Percentiles rank a stretch among this genome's conserved stretches.
phyloP scores from a whole-genome alignment of 1,140 invertebrate genomes.

The Galleria mellonella region DNA sequence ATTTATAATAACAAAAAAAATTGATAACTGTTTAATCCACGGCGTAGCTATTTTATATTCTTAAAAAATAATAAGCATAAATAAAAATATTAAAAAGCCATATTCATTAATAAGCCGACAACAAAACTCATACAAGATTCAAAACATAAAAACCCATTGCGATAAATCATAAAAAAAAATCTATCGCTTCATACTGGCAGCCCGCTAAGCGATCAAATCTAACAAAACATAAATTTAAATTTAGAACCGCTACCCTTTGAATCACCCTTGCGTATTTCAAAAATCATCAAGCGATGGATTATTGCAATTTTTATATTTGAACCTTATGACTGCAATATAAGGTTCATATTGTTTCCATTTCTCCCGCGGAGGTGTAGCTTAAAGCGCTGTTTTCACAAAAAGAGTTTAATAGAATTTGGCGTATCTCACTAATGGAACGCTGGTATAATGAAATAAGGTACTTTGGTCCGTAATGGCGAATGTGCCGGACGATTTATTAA shows the following conservation, averaged over 20 bases:
- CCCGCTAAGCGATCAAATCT: constrained; percentile 65
- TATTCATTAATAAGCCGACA: constrained; percentile 11
- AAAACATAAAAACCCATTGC: constrained; percentile 27
- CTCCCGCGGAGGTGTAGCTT: constrained; percentile 3
- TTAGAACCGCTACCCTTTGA: constrained; percentile 58
- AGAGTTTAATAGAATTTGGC: constrained; percentile 58
- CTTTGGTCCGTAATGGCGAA: constrained; percentile 42
- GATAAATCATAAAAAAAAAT: constrained; percentile 62
- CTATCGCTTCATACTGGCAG: constrained; percentile 44
- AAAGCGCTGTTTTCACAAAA: constrained; percentile 30
- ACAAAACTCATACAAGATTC: too few species aligned
- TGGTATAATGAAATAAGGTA: constrained; percentile 61
- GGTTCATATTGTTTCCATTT: background rate
- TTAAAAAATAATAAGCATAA: background rate
- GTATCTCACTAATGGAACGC: constrained; percentile 60
- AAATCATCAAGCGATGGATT: constrained; percentile 22
- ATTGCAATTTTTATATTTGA: too few species aligned
- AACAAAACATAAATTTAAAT: constrained; percentile 71
- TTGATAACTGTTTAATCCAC: too few species aligned
- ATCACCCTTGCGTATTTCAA: constrained; percentile 40
- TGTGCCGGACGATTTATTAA: constrained; percentile 47
- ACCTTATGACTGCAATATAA: background rate
- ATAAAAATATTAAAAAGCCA: too few species aligned
- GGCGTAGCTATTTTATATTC: too few species aligned
- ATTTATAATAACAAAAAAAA: too few species aligned